Conservation (phyloP, 2,113 vertebrate genomes). For the Phylloscopus whistleri region DNA sequence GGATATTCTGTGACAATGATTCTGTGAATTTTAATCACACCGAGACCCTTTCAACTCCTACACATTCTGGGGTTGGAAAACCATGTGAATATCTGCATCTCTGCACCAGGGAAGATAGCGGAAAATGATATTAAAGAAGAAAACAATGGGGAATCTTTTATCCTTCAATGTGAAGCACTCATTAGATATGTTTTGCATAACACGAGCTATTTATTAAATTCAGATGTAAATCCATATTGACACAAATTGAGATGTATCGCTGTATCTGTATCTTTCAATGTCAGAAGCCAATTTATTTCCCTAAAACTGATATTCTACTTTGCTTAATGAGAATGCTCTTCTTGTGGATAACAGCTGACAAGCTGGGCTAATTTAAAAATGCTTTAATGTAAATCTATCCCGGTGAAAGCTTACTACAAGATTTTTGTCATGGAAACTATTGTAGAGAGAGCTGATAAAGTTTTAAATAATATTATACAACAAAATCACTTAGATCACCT, state of each 20-base stretch:
- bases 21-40: not conserved
- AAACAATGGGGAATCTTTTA: not conserved
- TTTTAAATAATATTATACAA: not conserved
- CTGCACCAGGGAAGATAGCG: not conserved
- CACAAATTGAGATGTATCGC: constrained; percentile 2
- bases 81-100: not conserved
- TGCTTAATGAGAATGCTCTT: not conserved
- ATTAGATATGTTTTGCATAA: not conserved
- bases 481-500: not conserved
- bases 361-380: not conserved
- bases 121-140: not conserved
- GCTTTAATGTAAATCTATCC: not conserved
- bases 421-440: not conserved
- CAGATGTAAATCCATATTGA: not conserved
- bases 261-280: not conserved
- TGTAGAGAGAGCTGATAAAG: not conserved
- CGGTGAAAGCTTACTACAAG: not conserved
- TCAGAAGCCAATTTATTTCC: constrained; percentile 8
- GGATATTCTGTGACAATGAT: not conserved
- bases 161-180: not conserved
- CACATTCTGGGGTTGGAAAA: not conserved
- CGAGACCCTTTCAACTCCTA: not conserved
- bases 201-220: not conserved
- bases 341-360: not conserved
- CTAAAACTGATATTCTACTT: not conserved